Percentiles rank a stretch among this genome's conserved stretches.
These are phyloP conservation scores for Ataeniobius toweri DNA, from an alignment of 2,797 vertebrate species.

Conservation along the genomic window DNA sequence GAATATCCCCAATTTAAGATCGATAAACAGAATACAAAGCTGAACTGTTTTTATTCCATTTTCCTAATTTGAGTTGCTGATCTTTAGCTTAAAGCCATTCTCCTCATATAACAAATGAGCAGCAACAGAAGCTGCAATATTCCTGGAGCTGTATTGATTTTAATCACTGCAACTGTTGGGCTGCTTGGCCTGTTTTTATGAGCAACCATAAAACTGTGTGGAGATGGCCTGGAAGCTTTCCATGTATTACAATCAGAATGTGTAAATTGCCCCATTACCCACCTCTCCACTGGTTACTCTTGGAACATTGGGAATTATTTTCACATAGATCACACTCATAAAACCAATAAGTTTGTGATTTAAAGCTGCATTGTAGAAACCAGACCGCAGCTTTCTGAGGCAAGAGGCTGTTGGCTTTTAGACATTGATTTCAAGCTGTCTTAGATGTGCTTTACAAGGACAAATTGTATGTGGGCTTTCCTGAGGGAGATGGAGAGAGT, in stretches of 20 bases:
- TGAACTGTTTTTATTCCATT: conserved; percentile 12
- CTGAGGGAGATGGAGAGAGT: conserved; percentile 35
- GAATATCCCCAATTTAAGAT: not conserved
- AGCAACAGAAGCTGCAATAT: conserved; percentile 47
- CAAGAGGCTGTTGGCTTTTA: conserved; percentile 52
- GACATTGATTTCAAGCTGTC: conserved; percentile 73
- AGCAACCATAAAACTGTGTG: conserved; percentile 77
- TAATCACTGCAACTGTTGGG: conserved; percentile 72
- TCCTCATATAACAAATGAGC: conserved; percentile 46
- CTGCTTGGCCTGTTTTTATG: conserved; percentile 79
- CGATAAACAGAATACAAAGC: not conserved
- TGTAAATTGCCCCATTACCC: conserved; percentile 87
- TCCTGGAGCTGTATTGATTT: conserved; percentile 76
- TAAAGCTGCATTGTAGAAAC: conserved; percentile 66
- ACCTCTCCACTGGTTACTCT: conserved; percentile 85
- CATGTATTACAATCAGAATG: conserved; percentile 85
- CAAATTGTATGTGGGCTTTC: conserved; percentile 74
- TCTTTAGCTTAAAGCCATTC: conserved; percentile 25
- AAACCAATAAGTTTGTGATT: conserved; percentile 85
- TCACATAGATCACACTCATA: conserved; percentile 81
- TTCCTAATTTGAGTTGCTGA: conserved; percentile 16
- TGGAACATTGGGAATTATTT: conserved; percentile 87
- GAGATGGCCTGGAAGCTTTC: conserved; percentile 82
- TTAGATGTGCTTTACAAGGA: conserved; percentile 68
- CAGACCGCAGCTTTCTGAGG: conserved; percentile 45